Evolutionary conservation across 2,888 invertebrate genomes (phyloP).

Genomic region (Chorisops tibialis): DNA sequence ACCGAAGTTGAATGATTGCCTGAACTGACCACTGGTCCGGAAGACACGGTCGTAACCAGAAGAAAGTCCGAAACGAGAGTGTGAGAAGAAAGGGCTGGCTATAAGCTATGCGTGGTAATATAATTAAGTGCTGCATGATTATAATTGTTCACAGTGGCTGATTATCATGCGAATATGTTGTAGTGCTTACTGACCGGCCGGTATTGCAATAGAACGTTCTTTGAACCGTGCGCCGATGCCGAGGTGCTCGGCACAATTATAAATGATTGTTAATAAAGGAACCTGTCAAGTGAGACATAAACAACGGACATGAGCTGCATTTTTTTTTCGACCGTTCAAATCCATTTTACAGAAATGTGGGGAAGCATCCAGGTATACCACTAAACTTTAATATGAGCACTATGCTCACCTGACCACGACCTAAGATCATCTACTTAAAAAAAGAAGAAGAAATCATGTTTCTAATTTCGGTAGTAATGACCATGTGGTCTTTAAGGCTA

Average conservation of each 20-base stretch:
- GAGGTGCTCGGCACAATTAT: slow-evolving; percentile 19
- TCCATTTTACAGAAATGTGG: neutral
- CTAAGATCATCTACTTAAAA: neutral
- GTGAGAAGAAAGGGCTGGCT: too few species aligned
- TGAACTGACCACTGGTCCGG: too few species aligned
- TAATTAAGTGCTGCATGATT: slow-evolving; percentile 32
- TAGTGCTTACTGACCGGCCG: too few species aligned
- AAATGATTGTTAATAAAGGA: slow-evolving; percentile 19
- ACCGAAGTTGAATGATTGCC: too few species aligned
- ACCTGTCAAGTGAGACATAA: slow-evolving; percentile 9
- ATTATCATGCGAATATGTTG: slow-evolving; percentile 4
- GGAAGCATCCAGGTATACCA: neutral
- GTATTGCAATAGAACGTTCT: slow-evolving; percentile 18
- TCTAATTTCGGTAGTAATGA: slow-evolving; percentile 4
- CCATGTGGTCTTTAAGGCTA: neutral
- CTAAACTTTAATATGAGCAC: neutral
- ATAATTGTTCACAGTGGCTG: slow-evolving; percentile 34
- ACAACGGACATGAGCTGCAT: slow-evolving; percentile 6
- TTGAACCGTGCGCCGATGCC: slow-evolving; percentile 9
- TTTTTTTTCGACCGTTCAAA: neutral
- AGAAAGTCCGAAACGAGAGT: too few species aligned
- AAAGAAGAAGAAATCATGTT: neutral
- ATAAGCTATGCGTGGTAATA: slow-evolving; percentile 6
- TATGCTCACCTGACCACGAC: slow-evolving; percentile 1
- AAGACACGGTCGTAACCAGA: too few species aligned